Evolutionary conservation across 2,797 vertebrate species (phyloP).

Genomic region (Florisuga fusca): DNA sequence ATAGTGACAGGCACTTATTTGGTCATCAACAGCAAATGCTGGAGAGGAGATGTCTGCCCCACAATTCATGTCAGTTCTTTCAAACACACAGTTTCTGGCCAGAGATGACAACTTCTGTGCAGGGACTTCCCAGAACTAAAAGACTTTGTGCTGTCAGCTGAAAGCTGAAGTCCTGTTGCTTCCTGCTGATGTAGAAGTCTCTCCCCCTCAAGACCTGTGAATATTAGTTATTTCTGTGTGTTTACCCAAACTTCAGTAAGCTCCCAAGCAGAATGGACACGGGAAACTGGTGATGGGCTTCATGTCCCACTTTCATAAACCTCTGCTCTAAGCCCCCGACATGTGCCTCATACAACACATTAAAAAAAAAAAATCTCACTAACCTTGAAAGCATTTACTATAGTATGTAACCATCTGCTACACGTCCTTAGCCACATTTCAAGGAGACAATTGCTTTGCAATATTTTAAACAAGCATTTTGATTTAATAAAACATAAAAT

Average conservation of each 20-base stretch:
- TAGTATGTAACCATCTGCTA: not conserved
- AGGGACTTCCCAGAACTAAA: not conserved
- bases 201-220: not conserved
- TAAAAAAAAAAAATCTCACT: not conserved
- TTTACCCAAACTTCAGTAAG: not conserved
- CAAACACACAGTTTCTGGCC: not conserved
- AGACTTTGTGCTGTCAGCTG: not conserved
- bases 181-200: not conserved
- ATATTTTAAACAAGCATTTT: not conserved
- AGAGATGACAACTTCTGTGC: not conserved
- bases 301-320: not conserved
- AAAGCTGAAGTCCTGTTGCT: not conserved
- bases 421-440: not conserved
- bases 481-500: not conserved
- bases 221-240: not conserved
- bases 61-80: not conserved
- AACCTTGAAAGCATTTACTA: not conserved
- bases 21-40: not conserved
- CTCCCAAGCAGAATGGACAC: not conserved
- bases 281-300: fast-evolving
- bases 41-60: not conserved
- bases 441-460: not conserved
- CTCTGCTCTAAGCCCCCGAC: not conserved
- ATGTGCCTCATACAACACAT: not conserved
- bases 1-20: not conserved